Evolutionary conservation across 1,140 invertebrate genomes (phyloP).

Genomic region (Pseudomyrmex sp.): DNA sequence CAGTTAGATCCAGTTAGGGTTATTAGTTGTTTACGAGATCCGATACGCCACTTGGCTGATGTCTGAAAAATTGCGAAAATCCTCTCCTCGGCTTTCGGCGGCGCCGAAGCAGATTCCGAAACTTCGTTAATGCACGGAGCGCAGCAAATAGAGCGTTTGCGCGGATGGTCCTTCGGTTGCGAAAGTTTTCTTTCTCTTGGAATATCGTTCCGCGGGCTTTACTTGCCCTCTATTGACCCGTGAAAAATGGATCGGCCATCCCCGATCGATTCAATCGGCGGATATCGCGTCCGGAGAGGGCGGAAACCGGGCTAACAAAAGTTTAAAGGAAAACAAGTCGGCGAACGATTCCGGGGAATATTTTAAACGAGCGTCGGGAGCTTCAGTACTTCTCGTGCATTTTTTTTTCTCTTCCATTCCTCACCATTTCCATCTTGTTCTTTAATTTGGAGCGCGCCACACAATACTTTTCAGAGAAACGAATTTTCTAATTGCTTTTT

Average conservation of each 20-base stretch:
- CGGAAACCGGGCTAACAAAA: conserved; percentile 40
- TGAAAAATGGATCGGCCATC: conserved; percentile 54
- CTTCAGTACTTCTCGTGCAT: neutral
- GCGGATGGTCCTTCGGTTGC: neutral
- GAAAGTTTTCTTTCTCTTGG: conserved; percentile 50
- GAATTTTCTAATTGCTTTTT: no score
- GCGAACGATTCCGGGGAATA: conserved; percentile 38
- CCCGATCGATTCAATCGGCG: conserved; percentile 43
- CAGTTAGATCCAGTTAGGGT: conserved; percentile 51
- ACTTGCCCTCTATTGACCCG: conserved; percentile 37
- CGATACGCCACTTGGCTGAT: conserved; percentile 1
- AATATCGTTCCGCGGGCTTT: conserved; percentile 11
- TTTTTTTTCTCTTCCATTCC: neutral
- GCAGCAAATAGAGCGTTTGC: conserved; percentile 46
- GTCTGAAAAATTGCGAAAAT: conserved; percentile 47
- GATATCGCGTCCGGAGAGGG: conserved; percentile 13
- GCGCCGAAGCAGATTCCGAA: neutral
- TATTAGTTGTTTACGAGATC: conserved; percentile 52
- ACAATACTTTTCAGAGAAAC: no score
- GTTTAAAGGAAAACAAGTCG: conserved; percentile 58
- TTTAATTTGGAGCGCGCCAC: conserved; percentile 5
- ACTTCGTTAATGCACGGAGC: conserved; percentile 47
- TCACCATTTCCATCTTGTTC: neutral
- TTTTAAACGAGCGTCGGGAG: conserved; percentile 31
- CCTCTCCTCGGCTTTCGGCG: neutral